Conservation (phyloP, 1,140 invertebrate species). For the Dendroctonus valens region DNA sequence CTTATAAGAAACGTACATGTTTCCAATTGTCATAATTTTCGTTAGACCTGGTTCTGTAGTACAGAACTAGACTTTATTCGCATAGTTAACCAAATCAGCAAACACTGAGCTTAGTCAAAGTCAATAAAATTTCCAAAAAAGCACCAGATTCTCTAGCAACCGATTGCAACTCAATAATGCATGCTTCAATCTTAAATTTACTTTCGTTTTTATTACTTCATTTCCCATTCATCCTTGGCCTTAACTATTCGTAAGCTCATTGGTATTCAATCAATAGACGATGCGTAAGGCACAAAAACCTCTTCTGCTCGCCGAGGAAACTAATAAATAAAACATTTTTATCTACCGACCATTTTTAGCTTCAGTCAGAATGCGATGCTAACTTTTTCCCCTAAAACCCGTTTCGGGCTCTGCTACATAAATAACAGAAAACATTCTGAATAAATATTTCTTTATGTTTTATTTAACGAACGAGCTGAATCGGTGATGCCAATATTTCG, state of each 20-base stretch:
- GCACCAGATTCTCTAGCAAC: too few species aligned
- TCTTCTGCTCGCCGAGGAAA: slow-evolving; percentile 7
- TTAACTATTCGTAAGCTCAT: slow-evolving; percentile 2
- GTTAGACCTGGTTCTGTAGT: too few species aligned
- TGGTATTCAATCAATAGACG: slow-evolving; percentile 25
- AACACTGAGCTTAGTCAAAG: too few species aligned
- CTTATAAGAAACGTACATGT: too few species aligned
- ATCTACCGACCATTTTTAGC: slow-evolving; percentile 20
- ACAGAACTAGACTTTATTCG: too few species aligned
- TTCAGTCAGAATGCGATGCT: slow-evolving; percentile 16
- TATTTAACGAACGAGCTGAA: slow-evolving; percentile 17
- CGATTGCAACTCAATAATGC: too few species aligned
- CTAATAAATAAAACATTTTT: slow-evolving; percentile 31
- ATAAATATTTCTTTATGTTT: slow-evolving; percentile 28
- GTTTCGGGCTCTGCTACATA: slow-evolving; percentile 16
- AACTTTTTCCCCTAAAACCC: slow-evolving; percentile 21
- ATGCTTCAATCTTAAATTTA: not conserved
- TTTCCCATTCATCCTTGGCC: not conserved
- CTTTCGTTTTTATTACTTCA: slow-evolving; percentile 3
- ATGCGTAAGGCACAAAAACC: slow-evolving; percentile 22
- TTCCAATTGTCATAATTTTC: too few species aligned
- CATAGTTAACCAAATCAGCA: too few species aligned
- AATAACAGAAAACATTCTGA: slow-evolving; percentile 21
- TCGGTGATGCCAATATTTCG: not conserved
- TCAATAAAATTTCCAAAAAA: too few species aligned